These are phyloP conservation scores for Oopsacas minuta DNA, from an alignment of 37 sponge, comb jelly and placozoan genomes.

Conservation along the genomic window DNA sequence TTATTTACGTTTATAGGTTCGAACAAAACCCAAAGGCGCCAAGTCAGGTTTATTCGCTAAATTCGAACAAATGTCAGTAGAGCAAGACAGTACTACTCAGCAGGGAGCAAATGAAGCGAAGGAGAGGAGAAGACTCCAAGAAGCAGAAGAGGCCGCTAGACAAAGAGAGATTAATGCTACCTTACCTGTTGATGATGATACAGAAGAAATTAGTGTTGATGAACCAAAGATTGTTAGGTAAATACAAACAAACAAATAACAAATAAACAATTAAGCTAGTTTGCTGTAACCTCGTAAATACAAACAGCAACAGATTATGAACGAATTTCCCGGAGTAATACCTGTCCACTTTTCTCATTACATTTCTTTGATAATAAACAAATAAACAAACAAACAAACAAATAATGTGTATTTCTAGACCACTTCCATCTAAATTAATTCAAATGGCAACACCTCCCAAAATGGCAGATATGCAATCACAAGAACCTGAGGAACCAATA, in stretches of 20 bases:
- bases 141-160: slow-evolving; percentile 15
- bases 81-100: slow-evolving; percentile 16
- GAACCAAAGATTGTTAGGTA: background rate
- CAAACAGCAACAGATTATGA: too few relatives aligned
- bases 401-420: background rate
- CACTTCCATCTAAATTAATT: background rate
- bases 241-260: background rate
- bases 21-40: background rate
- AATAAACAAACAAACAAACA: too few relatives aligned
- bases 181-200: background rate
- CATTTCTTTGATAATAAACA: too few relatives aligned
- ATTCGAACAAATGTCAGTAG: slow-evolving; percentile 17
- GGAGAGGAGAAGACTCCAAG: slow-evolving; percentile 24
- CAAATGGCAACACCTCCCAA: background rate
- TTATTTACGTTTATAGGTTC: background rate
- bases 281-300: too few relatives aligned
- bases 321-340: too few relatives aligned
- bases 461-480: background rate
- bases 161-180: slow-evolving; percentile 21
- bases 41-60: background rate
- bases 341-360: too few relatives aligned
- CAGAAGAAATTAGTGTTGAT: background rate
- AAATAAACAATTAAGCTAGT: background rate
- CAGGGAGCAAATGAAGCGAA: slow-evolving; percentile 27
- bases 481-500: background rate